Conservation (phyloP, 2,113 vertebrate genomes). For the Amblyornis subalaris region DNA sequence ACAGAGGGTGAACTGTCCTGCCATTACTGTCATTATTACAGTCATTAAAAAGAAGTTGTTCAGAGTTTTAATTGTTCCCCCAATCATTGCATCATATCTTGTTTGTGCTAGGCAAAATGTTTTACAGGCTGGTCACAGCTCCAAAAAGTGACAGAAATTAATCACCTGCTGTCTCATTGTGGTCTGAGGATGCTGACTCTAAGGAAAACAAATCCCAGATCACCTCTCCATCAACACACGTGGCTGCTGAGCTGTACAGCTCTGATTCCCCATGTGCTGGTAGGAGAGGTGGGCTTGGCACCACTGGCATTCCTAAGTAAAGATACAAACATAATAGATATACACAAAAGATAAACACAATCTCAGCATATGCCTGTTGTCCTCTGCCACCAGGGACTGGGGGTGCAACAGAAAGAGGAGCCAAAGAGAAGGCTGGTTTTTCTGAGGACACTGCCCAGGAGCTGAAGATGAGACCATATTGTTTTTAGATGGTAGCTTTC, state of each 20-base stretch:
- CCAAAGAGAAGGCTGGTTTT: not conserved
- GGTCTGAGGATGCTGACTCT: not conserved
- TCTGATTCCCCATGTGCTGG: not conserved
- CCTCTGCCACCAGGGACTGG: not conserved
- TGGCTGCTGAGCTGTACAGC: not conserved
- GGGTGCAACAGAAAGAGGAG: not conserved
- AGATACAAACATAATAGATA: not conserved
- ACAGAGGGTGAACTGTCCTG: not conserved
- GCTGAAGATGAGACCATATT: not conserved
- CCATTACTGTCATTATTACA: not conserved
- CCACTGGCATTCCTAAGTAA: not conserved
- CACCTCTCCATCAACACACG: not conserved
- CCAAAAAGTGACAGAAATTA: slow-evolving; percentile 4
- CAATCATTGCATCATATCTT: slow-evolving; percentile 1
- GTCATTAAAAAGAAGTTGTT: not conserved
- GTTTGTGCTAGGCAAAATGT: not conserved
- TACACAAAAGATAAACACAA: not conserved
- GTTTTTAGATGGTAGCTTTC: not conserved
- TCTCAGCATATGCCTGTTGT: accelerated
- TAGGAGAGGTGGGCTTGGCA: not conserved
- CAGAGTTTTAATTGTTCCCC: not conserved
- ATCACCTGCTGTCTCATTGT: not conserved
- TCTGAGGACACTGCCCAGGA: not conserved
- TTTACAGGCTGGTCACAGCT: not conserved
- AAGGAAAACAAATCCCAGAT: not conserved